Evolutionary conservation across 2,113 vertebrate species (phyloP).

Genomic region (Salminus brasiliensis): DNA sequence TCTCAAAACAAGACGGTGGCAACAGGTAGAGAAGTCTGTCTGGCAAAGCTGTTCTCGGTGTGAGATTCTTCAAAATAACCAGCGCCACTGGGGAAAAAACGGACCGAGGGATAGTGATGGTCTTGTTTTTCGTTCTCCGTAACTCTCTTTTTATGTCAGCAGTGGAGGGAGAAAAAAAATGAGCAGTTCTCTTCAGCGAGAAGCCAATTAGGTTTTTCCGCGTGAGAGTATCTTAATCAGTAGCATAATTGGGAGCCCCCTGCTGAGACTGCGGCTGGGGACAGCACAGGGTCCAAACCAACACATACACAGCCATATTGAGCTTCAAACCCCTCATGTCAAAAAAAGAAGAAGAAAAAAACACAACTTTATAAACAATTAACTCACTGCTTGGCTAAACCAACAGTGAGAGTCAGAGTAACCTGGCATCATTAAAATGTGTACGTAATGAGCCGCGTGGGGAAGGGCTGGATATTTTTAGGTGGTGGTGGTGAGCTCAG

Average conservation of each 20-base stretch:
- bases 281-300: constrained; percentile 49
- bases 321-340: constrained; percentile 41
- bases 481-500: neutral
- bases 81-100: constrained; percentile 34
- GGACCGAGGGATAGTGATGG: constrained; percentile 31
- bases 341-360: constrained; percentile 14
- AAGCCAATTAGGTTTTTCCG: constrained; percentile 64
- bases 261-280: constrained; percentile 66
- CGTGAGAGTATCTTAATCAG: constrained; percentile 80
- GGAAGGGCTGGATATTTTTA: constrained; percentile 64
- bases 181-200: constrained; percentile 47
- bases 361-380: constrained; percentile 37
- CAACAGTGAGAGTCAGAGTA: constrained; percentile 31
- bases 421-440: constrained; percentile 51
- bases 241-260: constrained; percentile 81
- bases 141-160: constrained; percentile 46
- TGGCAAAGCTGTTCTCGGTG: constrained; percentile 34
- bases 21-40: constrained; percentile 49
- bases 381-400: constrained; percentile 38
- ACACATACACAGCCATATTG: constrained; percentile 36
- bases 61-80: constrained; percentile 47
- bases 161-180: constrained; percentile 31
- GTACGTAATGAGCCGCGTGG: constrained; percentile 62
- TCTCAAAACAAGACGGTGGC: constrained; percentile 53
- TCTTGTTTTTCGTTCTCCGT: constrained; percentile 36